Evolutionary conservation across 2,797 vertebrate species (phyloP).

Genomic region (Delichon dasypus): DNA sequence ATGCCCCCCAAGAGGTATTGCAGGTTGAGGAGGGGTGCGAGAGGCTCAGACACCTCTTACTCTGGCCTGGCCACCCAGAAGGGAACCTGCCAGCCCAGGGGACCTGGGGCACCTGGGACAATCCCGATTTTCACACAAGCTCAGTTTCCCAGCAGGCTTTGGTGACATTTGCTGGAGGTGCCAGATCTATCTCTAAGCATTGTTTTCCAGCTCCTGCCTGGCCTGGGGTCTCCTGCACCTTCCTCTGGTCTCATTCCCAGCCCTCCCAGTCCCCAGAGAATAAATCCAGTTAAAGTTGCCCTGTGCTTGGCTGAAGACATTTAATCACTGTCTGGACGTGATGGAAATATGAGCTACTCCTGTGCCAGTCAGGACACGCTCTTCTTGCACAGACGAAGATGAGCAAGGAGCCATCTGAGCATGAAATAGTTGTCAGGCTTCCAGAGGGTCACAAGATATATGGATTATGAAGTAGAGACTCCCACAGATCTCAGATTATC

Average conservation of each 20-base stretch:
- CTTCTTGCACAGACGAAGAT: slow-evolving; percentile 23
- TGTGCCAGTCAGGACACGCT: slow-evolving; percentile 51
- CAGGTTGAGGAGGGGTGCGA: not conserved
- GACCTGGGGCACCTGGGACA: not conserved
- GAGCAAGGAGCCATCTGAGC: slow-evolving; percentile 53
- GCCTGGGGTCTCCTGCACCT: not conserved
- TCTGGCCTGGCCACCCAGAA: not conserved
- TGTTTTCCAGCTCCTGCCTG: not conserved
- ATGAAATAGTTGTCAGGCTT: slow-evolving; percentile 69
- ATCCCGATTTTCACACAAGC: not conserved
- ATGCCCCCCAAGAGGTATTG: accelerated
- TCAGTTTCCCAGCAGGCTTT: not conserved
- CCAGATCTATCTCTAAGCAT: not conserved
- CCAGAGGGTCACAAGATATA: slow-evolving; percentile 69
- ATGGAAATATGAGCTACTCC: slow-evolving; percentile 46
- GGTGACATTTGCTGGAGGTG: not conserved
- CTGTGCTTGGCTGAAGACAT: slow-evolving; percentile 23
- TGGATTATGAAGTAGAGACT: slow-evolving; percentile 64
- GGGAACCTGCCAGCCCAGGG: not conserved
- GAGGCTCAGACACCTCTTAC: not conserved
- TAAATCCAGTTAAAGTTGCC: not conserved
- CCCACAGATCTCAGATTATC: slow-evolving; percentile 53
- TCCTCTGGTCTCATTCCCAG: not conserved
- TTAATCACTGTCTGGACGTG: not conserved
- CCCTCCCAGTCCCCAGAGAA: not conserved